phyloP scores from a whole-genome alignment of 2,888 invertebrate genomes.

The Chaitophorus viminalis region DNA sequence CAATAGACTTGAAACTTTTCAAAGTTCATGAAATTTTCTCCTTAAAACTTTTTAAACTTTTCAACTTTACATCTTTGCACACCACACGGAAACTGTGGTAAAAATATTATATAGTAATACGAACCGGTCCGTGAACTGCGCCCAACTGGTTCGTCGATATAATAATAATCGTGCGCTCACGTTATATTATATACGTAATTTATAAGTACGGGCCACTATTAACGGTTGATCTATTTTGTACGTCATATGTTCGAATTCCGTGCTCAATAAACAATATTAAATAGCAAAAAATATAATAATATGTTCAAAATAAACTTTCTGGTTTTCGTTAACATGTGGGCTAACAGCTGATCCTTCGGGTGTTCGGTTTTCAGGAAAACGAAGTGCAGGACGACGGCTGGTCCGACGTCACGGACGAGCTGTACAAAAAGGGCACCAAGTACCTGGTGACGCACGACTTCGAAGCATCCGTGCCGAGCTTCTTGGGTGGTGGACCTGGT shows the following conservation, averaged over 20 bases:
- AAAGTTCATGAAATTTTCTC: too few species aligned
- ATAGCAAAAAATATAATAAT: too few species aligned
- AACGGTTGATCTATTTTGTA: too few species aligned
- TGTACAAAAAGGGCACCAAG: slow-evolving; percentile 77
- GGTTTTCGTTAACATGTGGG: too few species aligned
- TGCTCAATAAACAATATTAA: too few species aligned
- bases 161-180: too few species aligned
- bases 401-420: slow-evolving; percentile 73
- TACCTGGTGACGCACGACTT: slow-evolving; percentile 83
- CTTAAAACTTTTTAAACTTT: too few species aligned
- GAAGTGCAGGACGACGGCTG: slow-evolving; percentile 62
- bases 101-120: not conserved
- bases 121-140: not conserved
- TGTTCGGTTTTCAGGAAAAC: slow-evolving; percentile 10
- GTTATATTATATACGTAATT: too few species aligned
- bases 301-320: not conserved
- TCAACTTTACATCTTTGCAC: not conserved
- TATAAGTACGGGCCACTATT: too few species aligned
- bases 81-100: not conserved
- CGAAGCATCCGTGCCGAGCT: slow-evolving; percentile 77
- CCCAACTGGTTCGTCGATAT: not conserved
- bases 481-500: slow-evolving; percentile 78
- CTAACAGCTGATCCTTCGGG: not conserved
- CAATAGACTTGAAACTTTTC: too few species aligned
- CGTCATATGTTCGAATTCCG: too few species aligned